A percentile compares a stretch with the other conserved stretches of the same genome.
These are phyloP conservation scores for Salpingus planirostris DNA, from an alignment of 2,888 invertebrate species.

Conservation along the genomic window DNA sequence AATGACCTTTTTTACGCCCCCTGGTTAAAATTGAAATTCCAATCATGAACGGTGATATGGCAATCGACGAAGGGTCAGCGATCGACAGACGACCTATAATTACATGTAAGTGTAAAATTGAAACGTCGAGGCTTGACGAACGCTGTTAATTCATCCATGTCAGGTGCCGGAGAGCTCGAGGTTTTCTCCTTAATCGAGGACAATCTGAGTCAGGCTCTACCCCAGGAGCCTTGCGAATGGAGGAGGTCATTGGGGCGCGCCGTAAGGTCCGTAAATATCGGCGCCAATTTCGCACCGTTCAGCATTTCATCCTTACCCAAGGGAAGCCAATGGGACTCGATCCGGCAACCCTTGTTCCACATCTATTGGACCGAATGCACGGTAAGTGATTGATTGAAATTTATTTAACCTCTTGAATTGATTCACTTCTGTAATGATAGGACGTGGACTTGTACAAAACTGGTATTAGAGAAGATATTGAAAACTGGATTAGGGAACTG, in stretches of 20 bases:
- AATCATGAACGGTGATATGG: slow-evolving; percentile 53
- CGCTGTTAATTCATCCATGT: slow-evolving; percentile 8
- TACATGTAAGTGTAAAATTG: slow-evolving; percentile 54
- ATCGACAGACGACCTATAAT: slow-evolving; percentile 65
- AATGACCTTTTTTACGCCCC: slow-evolving; percentile 30
- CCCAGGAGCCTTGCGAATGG: slow-evolving; percentile 88
- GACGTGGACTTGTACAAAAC: slow-evolving; percentile 88
- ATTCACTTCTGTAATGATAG: slow-evolving; percentile 48
- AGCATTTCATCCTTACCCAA: slow-evolving; percentile 65
- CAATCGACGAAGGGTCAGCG: slow-evolving; percentile 46
- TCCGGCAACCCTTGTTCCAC: slow-evolving; percentile 86
- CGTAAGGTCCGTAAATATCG: slow-evolving; percentile 73
- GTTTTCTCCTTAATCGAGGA: slow-evolving; percentile 77
- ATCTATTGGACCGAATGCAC: slow-evolving; percentile 93
- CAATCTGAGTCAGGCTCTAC: slow-evolving; percentile 67
- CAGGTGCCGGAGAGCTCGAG: slow-evolving; percentile 71
- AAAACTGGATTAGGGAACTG: slow-evolving; percentile 75
- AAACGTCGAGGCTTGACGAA: neutral
- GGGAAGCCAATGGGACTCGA: slow-evolving; percentile 61
- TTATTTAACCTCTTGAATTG: neutral
- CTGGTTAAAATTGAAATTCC: slow-evolving; percentile 27
- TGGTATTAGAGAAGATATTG: slow-evolving; percentile 80
- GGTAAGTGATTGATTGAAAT: slow-evolving; percentile 50
- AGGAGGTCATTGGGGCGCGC: slow-evolving; percentile 81
- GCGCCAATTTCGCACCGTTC: slow-evolving; percentile 73